Base-by-base conservation (phyloP, 2,888 invertebrate genomes). In the Lysandra bellargus region DNA sequence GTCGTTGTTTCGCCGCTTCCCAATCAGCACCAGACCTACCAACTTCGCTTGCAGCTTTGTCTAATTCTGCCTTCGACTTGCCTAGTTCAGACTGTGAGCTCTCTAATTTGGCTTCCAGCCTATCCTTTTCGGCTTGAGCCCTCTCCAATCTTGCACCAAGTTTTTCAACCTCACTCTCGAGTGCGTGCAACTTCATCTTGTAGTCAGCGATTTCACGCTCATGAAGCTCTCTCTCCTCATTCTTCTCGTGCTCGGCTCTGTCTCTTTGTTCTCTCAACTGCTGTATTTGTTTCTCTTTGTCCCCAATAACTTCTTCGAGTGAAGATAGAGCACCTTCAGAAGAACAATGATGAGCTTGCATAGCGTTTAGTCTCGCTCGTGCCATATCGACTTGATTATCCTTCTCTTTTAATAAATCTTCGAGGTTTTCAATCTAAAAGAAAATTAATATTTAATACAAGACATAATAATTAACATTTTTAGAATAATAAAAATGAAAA, bases 331-430 rank as follows among this genome's bases (percentile, higher is more conserved):
- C 98, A 78, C 98, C 98, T 95, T 99, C 99, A 12, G 98, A 98
- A 82, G 98, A 97, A 92, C 98, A 98, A 88, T 98, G 98, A 88
- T 99, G 98, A 23, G 98, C 98, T 95, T 98, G 98, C 97, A 99
- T 98, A 80, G 98, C 98, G 77, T 98, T 97, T 78, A 98, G 91
- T 84, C 98, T 96, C 57, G 98, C 98, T 83, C 98, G 95, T 1
- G 98, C 98, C 97, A 98, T 98, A 86, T 99, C 98, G 79, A 99
- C 98, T 95, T 99, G 99, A 92, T 98, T 98, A 89, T 99, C 99
- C 94, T 99, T 99, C 90, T 99, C 99, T 92, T 98, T 98, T 78
- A 99, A 95, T 79, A 99, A 95, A 88, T 99, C 99, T 95, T 99
- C 99, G 83, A 99, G 95, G 90, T 99, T 99, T 94, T 99, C 99